Evolutionary conservation across 2,888 invertebrate species (phyloP).

Genomic region (Hirudinaria manillensis): DNA sequence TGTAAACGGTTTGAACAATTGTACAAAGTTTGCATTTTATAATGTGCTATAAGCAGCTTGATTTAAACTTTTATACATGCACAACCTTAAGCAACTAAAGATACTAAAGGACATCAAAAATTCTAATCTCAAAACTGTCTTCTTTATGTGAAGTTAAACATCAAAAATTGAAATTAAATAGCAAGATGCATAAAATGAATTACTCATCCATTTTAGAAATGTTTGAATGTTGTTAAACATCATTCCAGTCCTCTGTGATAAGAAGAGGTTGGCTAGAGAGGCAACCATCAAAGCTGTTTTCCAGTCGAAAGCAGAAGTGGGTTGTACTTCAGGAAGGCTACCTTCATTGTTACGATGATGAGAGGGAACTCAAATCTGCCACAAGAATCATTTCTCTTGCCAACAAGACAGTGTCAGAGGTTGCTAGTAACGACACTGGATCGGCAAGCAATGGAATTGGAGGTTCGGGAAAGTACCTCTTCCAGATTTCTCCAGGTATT

Average conservation of each 20-base stretch:
- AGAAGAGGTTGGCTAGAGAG: conserved; percentile 23
- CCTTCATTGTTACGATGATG: conserved; percentile 14
- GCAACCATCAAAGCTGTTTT: conserved; percentile 17
- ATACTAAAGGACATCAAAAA: too few relatives aligned
- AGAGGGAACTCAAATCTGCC: background rate
- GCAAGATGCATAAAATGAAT: too few relatives aligned
- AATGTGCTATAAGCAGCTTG: too few relatives aligned
- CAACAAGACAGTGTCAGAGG: background rate
- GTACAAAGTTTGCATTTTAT: too few relatives aligned
- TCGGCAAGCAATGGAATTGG: background rate
- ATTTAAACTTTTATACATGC: too few relatives aligned
- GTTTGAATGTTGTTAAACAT: too few relatives aligned
- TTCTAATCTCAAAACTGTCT: too few relatives aligned
- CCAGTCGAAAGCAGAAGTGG: conserved; percentile 19
- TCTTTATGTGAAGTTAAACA: too few relatives aligned
- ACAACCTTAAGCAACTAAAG: too few relatives aligned
- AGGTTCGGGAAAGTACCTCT: conserved; percentile 7
- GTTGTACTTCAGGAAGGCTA: background rate
- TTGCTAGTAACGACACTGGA: background rate
- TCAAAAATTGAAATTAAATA: too few relatives aligned
- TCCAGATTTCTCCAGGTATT: conserved; percentile 18
- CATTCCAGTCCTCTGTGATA: background rate
- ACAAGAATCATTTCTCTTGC: background rate
- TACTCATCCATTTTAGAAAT: background rate
- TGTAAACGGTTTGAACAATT: too few relatives aligned